These are phyloP conservation scores for Xenops minutus DNA, from an alignment of 2,797 vertebrate genomes.

Conservation along the genomic window DNA sequence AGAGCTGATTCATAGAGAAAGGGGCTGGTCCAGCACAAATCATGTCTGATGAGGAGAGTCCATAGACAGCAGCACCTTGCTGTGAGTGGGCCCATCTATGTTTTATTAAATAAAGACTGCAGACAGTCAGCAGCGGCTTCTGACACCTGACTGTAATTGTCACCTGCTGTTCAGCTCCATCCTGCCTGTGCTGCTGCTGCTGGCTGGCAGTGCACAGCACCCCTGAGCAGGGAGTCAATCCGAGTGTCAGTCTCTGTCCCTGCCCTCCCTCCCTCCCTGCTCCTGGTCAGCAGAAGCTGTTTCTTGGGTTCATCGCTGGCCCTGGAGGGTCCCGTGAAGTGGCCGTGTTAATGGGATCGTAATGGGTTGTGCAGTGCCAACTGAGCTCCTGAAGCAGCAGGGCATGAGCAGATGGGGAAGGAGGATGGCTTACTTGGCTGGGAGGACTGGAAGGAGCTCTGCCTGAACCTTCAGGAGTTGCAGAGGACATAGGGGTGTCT, in stretches of 20 bases:
- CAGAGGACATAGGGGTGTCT: background rate
- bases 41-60: background rate
- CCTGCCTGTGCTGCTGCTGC: background rate
- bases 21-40: conserved; percentile 23
- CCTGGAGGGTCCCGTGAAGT: background rate
- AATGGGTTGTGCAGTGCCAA: background rate
- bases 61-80: conserved; percentile 13
- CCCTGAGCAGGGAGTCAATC: background rate
- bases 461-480: background rate
- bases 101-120: conserved; percentile 23
- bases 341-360: background rate
- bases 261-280: background rate
- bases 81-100: background rate
- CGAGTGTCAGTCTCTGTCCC: background rate
- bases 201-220: background rate
- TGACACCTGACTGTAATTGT: background rate
- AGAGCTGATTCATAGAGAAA: conserved; percentile 37
- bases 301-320: background rate
- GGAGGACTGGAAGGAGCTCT: background rate
- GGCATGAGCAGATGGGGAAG: background rate
- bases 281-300: background rate
- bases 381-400: background rate
- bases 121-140: background rate
- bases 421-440: background rate
- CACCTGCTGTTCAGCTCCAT: background rate